Percentiles rank a stretch among this genome's conserved stretches.
These are phyloP conservation scores for Echiichthys vipera DNA, from an alignment of 2,797 vertebrate genomes.

Conservation along the genomic window DNA sequence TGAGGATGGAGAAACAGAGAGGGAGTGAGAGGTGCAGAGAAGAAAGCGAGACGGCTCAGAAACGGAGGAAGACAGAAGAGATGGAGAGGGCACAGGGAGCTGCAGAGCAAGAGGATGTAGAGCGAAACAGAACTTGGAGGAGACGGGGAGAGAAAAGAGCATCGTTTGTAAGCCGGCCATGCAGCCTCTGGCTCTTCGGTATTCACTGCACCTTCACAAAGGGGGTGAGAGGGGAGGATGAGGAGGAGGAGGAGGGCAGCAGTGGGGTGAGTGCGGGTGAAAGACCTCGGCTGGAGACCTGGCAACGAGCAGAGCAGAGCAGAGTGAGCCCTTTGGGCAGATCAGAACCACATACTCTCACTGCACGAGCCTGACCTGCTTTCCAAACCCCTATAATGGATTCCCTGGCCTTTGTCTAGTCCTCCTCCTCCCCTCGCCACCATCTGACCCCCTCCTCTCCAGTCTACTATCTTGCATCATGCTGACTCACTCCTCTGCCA, in stretches of 20 bases:
- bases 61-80: slow-evolving; percentile 21
- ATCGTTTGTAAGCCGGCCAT: slow-evolving; percentile 65
- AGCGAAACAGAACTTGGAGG: slow-evolving; percentile 47
- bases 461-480: slow-evolving; percentile 29
- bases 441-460: not conserved
- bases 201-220: slow-evolving; percentile 70
- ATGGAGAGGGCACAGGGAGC: slow-evolving; percentile 41
- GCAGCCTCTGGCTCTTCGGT: slow-evolving; percentile 63
- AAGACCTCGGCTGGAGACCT: slow-evolving; percentile 53
- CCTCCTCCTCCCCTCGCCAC: slow-evolving; percentile 1
- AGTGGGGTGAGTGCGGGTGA: slow-evolving; percentile 30
- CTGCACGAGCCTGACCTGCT: slow-evolving; percentile 45
- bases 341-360: slow-evolving; percentile 37
- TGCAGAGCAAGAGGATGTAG: slow-evolving; percentile 32
- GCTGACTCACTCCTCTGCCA: slow-evolving; percentile 44
- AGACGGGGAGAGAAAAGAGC: slow-evolving; percentile 70
- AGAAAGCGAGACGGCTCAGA: slow-evolving; percentile 47
- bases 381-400: slow-evolving; percentile 25
- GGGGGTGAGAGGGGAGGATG: not conserved
- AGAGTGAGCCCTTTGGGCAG: slow-evolving; percentile 49
- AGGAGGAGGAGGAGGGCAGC: not conserved
- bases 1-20: slow-evolving; percentile 57
- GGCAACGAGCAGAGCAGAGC: slow-evolving; percentile 37
- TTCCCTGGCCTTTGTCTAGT: slow-evolving; percentile 28
- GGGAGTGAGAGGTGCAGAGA: slow-evolving; percentile 42